Percentiles rank a stretch among this genome's conserved stretches.
Conservation (phyloP, 2,888 invertebrate species). For the Apeira syringaria region DNA sequence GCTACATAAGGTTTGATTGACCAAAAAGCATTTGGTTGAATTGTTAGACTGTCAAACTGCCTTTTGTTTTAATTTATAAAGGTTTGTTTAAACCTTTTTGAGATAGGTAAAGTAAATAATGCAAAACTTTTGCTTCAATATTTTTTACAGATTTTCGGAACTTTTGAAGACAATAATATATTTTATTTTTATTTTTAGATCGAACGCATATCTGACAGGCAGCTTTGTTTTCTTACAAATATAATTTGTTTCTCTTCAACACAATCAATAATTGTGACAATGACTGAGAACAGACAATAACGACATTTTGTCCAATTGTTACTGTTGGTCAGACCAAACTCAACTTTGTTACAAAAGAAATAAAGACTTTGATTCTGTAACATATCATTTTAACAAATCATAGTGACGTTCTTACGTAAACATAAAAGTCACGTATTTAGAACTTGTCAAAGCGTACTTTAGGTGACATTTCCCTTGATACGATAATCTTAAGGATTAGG, state of each 20-base stretch:
- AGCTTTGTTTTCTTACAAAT: not conserved
- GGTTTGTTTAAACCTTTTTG: too few species aligned
- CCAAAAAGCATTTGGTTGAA: too few species aligned
- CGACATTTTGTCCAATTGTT: not conserved
- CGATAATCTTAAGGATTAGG: slow-evolving; percentile 68
- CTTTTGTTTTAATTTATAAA: too few species aligned
- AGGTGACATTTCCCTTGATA: slow-evolving; percentile 61
- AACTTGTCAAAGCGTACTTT: slow-evolving; percentile 57
- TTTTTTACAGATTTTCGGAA: too few species aligned
- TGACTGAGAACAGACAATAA: slow-evolving; percentile 1
- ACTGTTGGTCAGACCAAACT: not conserved
- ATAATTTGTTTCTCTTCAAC: not conserved
- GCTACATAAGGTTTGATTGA: too few species aligned
- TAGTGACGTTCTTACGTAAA: slow-evolving; percentile 62
- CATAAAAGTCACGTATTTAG: slow-evolving; percentile 59
- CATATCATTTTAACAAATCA: slow-evolving; percentile 22
- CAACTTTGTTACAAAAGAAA: not conserved
- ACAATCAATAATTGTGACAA: not conserved
- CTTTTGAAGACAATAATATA: too few species aligned
- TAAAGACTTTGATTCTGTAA: not conserved
- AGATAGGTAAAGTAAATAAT: too few species aligned
- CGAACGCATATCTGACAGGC: not conserved
- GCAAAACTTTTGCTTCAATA: too few species aligned
- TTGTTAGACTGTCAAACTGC: too few species aligned
- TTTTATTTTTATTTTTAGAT: too few species aligned